Evolutionary conservation across 2,797 vertebrate species (phyloP).

Genomic region (Chelon labrosus): DNA sequence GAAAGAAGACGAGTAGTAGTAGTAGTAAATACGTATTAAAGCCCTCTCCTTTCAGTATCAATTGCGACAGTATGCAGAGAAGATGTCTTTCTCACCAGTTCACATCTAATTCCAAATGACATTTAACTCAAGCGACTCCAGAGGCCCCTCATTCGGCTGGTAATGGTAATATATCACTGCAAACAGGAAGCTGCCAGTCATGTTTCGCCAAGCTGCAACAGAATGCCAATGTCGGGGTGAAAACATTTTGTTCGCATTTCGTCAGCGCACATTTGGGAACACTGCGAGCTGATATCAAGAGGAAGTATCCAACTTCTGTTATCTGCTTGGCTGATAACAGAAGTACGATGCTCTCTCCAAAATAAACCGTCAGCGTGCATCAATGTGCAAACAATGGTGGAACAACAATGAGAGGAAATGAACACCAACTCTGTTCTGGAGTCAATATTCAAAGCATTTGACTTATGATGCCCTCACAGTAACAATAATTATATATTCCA

Average conservation of each 20-base stretch:
- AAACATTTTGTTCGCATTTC: not conserved
- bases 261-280: not conserved
- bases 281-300: not conserved
- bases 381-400: not conserved
- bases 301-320: not conserved
- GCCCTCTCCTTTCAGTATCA: not conserved
- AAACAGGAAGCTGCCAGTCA: slow-evolving; percentile 17
- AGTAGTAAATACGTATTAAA: not conserved
- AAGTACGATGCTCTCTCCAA: not conserved
- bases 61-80: not conserved
- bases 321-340: not conserved
- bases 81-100: not conserved
- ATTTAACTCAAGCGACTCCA: slow-evolving; percentile 12
- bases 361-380: not conserved
- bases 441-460: not conserved
- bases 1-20: not conserved
- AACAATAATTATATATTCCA: too few species aligned
- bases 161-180: slow-evolving; percentile 13
- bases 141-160: not conserved
- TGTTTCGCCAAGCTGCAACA: slow-evolving; percentile 4
- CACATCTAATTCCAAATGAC: slow-evolving; percentile 11
- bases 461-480: too few species aligned
- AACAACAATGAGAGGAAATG: not conserved
- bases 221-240: slow-evolving; percentile 3
- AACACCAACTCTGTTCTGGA: not conserved